Evolutionary conservation across 2,113 vertebrate genomes (phyloP).

Genomic region (Bujurquina vittata): DNA sequence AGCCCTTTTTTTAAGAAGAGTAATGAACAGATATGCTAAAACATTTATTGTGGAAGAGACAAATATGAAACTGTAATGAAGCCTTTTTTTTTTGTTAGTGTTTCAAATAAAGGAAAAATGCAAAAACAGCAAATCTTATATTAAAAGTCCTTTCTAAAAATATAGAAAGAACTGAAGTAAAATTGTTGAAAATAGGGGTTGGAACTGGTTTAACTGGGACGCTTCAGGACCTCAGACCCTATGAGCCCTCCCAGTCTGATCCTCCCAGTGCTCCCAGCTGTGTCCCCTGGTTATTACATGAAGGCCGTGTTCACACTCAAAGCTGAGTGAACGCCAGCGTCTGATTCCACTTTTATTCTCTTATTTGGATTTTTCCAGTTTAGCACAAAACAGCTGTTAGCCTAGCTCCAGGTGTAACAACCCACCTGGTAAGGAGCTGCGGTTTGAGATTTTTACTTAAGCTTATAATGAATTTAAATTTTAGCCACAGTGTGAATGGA

Average conservation of each 20-base stretch:
- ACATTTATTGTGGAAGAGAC: too few species aligned
- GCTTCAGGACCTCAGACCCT: slow-evolving; percentile 24
- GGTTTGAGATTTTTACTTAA: too few species aligned
- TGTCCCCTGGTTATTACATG: background rate
- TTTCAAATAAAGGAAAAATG: too few species aligned
- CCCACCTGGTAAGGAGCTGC: background rate
- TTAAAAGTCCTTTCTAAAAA: too few species aligned
- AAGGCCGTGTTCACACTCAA: background rate
- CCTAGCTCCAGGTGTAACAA: background rate
- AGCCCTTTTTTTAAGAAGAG: background rate
- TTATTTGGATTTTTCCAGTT: background rate
- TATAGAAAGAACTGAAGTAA: too few species aligned
- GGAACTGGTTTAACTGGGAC: slow-evolving; percentile 7
- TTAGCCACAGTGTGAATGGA: background rate
- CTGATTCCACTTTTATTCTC: background rate
- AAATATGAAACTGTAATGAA: too few species aligned
- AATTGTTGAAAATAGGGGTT: background rate
- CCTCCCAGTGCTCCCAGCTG: slow-evolving; percentile 14
- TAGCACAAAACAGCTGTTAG: background rate
- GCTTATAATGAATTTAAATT: too few species aligned
- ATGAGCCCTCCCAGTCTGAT: background rate
- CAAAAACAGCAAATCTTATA: too few species aligned
- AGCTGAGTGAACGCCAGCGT: background rate
- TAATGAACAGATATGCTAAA: too few species aligned
- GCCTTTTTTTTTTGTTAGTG: too few species aligned